These are phyloP conservation scores for Chrysogorgia sp. DNA, from an alignment of 92 coral and sea anemone genomes.

Conservation along the genomic window DNA sequence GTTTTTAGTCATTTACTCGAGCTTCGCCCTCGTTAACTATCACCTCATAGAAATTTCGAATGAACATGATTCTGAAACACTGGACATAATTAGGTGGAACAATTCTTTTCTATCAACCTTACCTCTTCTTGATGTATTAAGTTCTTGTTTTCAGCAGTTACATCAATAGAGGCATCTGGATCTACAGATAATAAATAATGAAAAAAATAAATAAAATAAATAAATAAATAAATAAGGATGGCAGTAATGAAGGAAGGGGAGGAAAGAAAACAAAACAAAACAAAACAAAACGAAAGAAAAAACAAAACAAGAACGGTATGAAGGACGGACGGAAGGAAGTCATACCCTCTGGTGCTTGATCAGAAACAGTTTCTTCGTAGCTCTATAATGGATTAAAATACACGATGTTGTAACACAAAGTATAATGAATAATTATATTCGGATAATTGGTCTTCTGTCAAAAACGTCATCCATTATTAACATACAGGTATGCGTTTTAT, in stretches of 20 bases:
- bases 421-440: too few species aligned
- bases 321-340: neutral
- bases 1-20: too few species aligned
- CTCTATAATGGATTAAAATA: neutral
- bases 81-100: too few species aligned
- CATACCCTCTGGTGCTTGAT: conserved; percentile 23
- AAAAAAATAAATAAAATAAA: neutral
- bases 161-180: conserved; percentile 78
- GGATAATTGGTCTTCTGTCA: too few species aligned
- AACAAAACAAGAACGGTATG: neutral
- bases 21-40: too few species aligned
- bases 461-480: too few species aligned
- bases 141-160: conserved; percentile 75
- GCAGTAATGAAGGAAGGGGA: neutral
- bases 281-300: neutral
- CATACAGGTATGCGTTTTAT: too few species aligned
- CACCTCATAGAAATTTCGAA: too few species aligned
- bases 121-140: conserved; percentile 71
- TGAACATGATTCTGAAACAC: too few species aligned
- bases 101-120: neutral
- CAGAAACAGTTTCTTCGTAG: conserved; percentile 21
- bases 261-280: neutral
- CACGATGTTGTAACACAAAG: too few species aligned
- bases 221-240: neutral
- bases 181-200: conserved; percentile 56